phyloP scores from a whole-genome alignment of 2,797 vertebrate species.

The Brachyrhaphis roseni region DNA sequence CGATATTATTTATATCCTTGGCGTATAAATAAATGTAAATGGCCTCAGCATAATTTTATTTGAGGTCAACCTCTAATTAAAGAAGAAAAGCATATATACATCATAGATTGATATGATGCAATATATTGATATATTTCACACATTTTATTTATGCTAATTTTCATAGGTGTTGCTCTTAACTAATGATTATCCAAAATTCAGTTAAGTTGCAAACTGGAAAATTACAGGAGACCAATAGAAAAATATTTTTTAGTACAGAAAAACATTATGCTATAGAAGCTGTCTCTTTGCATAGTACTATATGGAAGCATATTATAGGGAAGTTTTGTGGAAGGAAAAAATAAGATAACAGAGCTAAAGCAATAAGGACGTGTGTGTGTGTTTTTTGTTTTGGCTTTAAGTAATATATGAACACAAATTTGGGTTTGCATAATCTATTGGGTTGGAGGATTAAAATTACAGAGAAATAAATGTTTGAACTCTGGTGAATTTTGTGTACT shows the following conservation, averaged over 20 bases:
- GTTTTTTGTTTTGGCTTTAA: background rate
- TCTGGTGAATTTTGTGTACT: background rate
- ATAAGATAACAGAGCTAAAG: no score
- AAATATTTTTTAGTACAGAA: background rate
- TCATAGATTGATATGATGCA: no score
- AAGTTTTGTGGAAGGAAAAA: background rate
- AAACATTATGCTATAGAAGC: background rate
- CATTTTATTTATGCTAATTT: background rate
- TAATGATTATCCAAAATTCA: background rate
- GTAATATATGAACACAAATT: background rate
- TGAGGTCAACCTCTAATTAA: background rate
- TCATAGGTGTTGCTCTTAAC: background rate
- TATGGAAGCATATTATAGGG: background rate
- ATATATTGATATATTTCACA: background rate
- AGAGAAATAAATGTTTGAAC: background rate
- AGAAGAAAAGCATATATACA: background rate
- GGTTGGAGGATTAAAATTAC: background rate
- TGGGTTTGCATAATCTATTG: background rate
- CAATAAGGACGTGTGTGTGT: background rate
- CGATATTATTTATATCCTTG: no score
- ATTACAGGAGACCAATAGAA: background rate
- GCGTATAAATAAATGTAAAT: no score
- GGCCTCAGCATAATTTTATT: background rate
- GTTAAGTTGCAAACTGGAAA: background rate
- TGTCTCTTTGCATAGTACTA: background rate